These are phyloP conservation scores for Cavia porcellus DNA, from an alignment of 2,113 vertebrate species.

Conservation along the genomic window DNA sequence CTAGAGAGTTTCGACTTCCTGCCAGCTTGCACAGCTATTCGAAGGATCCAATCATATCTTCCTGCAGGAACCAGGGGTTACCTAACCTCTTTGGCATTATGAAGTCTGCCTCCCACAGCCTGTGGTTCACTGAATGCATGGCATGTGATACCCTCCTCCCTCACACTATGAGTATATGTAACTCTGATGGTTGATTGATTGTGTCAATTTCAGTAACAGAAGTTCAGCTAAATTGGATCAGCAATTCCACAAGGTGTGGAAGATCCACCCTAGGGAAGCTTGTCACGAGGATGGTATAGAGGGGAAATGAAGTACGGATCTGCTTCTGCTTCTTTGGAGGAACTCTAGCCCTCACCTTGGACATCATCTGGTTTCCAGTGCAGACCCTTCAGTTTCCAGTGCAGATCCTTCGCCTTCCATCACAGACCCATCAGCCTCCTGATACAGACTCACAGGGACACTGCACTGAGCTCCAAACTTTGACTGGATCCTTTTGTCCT, in stretches of 20 bases:
- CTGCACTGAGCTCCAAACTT: neutral
- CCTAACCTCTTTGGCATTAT: neutral
- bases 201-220: neutral
- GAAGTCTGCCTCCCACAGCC: neutral
- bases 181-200: neutral
- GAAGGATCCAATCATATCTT: neutral
- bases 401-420: neutral
- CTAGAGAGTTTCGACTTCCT: neutral
- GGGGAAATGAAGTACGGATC: neutral
- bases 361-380: neutral
- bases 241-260: neutral
- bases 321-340: neutral
- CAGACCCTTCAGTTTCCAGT: neutral
- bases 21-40: neutral
- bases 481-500: neutral
- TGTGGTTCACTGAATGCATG: neutral
- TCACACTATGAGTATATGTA: neutral
- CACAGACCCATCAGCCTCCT: neutral
- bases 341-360: neutral
- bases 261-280: neutral
- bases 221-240: neutral
- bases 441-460: neutral
- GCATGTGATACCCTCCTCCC: neutral
- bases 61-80: neutral
- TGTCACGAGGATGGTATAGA: neutral